phyloP scores from a whole-genome alignment of 1,140 invertebrate species.

The Atta texana region DNA sequence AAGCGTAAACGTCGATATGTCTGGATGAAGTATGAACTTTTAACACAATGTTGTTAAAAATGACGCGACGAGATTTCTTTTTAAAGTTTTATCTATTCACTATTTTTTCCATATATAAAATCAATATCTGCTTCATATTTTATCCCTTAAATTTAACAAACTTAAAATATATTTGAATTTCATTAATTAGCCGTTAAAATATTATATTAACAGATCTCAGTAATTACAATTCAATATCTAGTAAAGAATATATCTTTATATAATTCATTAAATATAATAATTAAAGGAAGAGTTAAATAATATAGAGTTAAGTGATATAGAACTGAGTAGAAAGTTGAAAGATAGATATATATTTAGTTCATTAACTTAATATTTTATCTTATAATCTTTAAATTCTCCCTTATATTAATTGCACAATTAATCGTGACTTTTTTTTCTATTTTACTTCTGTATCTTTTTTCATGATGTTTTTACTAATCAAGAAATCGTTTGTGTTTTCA shows the following conservation, averaged over 20 bases:
- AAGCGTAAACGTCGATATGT: slow-evolving; percentile 13
- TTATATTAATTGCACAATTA: neutral
- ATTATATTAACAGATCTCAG: neutral
- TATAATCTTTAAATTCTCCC: neutral
- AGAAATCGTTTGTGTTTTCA: slow-evolving; percentile 76
- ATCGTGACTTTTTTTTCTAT: neutral
- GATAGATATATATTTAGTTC: neutral
- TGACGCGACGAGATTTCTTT: neutral
- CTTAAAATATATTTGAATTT: neutral
- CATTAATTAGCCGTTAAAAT: neutral
- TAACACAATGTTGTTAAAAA: neutral
- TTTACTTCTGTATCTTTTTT: neutral
- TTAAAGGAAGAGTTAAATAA: neutral
- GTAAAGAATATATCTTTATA: neutral
- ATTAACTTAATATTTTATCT: neutral
- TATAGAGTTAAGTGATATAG: neutral
- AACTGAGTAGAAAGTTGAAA: neutral
- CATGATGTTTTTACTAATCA: neutral
- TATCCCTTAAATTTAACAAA: neutral
- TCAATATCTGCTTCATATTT: slow-evolving; percentile 2
- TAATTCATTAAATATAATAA: neutral
- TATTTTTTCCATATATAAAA: neutral
- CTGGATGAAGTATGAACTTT: neutral
- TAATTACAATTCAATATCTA: neutral
- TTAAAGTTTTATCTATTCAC: neutral